These are phyloP conservation scores for Alauda arvensis DNA, from an alignment of 2,797 vertebrate genomes.

Conservation along the genomic window DNA sequence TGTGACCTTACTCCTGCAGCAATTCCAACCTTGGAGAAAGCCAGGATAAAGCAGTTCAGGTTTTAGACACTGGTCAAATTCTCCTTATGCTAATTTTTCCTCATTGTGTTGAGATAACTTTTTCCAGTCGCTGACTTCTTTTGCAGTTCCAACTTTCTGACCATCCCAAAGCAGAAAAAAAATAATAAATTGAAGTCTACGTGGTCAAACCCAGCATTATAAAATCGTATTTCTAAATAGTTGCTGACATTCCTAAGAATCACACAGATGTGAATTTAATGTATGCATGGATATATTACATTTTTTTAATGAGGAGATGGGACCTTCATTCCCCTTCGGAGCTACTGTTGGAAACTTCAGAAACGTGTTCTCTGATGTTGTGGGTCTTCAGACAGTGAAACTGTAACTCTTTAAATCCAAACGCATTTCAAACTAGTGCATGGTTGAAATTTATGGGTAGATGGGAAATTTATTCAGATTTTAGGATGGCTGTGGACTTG, in stretches of 20 bases:
- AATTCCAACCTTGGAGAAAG: background rate
- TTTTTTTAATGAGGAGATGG: background rate
- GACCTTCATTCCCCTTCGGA: background rate
- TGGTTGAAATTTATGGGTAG: background rate
- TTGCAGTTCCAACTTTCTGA: background rate
- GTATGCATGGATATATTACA: background rate
- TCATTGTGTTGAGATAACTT: background rate
- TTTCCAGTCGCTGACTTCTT: background rate
- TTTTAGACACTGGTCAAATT: background rate
- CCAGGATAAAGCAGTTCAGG: background rate
- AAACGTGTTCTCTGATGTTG: background rate
- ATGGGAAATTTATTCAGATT: background rate
- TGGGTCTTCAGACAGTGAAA: slow-evolving; percentile 36
- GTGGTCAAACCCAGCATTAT: background rate
- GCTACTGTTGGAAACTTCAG: background rate
- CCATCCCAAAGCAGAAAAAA: background rate
- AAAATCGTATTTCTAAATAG: background rate
- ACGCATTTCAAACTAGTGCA: background rate
- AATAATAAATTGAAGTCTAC: background rate
- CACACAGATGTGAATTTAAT: slow-evolving; percentile 4
- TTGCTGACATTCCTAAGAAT: background rate
- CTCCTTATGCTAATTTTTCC: background rate
- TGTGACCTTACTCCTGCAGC: background rate
- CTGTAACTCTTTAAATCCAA: slow-evolving; percentile 30
- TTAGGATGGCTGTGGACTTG: background rate